These are phyloP conservation scores for Dinomys branickii DNA, from an alignment of 2,113 vertebrate species.

Conservation along the genomic window DNA sequence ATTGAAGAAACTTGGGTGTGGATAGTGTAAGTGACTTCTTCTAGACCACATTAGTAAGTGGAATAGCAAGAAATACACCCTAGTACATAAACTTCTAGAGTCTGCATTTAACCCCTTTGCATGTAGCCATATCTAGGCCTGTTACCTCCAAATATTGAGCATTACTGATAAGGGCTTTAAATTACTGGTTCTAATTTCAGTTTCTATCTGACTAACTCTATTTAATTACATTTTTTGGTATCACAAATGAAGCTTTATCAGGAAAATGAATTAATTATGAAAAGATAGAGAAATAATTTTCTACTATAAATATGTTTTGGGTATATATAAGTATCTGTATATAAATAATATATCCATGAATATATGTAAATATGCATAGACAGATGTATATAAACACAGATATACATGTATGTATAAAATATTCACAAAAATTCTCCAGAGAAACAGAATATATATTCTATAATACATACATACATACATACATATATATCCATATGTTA, in stretches of 20 bases:
- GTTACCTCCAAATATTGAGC: not conserved
- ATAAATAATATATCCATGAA: not conserved
- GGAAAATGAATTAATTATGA: not conserved
- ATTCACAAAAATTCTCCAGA: not conserved
- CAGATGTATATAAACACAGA: not conserved
- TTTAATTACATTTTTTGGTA: not conserved
- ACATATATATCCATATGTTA: not conserved
- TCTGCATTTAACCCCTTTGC: not conserved
- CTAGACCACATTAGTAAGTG: not conserved
- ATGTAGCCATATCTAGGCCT: not conserved
- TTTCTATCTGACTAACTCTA: not conserved
- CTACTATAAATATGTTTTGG: not conserved
- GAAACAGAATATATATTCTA: not conserved
- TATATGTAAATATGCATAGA: not conserved
- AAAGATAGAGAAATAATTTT: not conserved
- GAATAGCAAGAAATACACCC: not conserved
- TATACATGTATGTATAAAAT: too few relatives aligned
- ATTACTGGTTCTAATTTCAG: not conserved
- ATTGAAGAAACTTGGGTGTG: not conserved
- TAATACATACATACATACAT: not conserved
- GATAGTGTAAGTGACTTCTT: not conserved
- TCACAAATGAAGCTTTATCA: not conserved
- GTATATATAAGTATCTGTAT: not conserved
- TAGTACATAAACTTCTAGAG: not conserved
- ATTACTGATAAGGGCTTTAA: not conserved